Conservation (phyloP, 1,140 invertebrate genomes). For the Monomorium pharaonis region DNA sequence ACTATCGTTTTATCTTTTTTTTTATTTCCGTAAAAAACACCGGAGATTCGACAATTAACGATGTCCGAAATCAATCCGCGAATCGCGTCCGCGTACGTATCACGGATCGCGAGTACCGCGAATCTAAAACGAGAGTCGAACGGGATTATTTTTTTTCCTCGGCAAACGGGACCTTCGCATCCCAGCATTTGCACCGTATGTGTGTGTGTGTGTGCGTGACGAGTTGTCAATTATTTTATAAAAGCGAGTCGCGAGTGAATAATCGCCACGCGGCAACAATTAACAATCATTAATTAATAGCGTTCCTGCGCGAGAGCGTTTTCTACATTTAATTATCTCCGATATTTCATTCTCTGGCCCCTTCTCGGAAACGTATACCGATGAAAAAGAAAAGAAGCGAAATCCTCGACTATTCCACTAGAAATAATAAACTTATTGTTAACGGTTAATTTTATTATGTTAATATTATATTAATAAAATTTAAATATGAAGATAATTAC, state of each 20-base stretch:
- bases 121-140: conserved; percentile 43
- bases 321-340: conserved; percentile 18
- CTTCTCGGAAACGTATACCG: background rate
- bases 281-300: conserved; percentile 53
- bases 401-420: background rate
- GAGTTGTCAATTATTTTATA: conserved; percentile 41
- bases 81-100: background rate
- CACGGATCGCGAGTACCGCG: conserved; percentile 8
- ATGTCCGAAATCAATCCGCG: conserved; percentile 21
- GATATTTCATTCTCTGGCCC: conserved; percentile 44
- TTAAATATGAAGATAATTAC: background rate
- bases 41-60: conserved; percentile 27
- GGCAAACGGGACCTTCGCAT: conserved; percentile 13
- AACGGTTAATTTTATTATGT: too few relatives aligned
- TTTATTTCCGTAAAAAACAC: conserved; percentile 34
- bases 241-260: conserved; percentile 40
- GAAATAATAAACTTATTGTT: background rate
- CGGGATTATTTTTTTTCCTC: conserved; percentile 23
- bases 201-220: conserved; percentile 21
- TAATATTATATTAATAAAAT: background rate
- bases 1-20: conserved; percentile 42
- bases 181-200: conserved; percentile 27
- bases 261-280: conserved; percentile 50
- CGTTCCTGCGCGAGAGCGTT: conserved; percentile 49
- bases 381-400: background rate